phyloP scores from a whole-genome alignment of 1,140 invertebrate genomes.

The Drosophila parvula region DNA sequence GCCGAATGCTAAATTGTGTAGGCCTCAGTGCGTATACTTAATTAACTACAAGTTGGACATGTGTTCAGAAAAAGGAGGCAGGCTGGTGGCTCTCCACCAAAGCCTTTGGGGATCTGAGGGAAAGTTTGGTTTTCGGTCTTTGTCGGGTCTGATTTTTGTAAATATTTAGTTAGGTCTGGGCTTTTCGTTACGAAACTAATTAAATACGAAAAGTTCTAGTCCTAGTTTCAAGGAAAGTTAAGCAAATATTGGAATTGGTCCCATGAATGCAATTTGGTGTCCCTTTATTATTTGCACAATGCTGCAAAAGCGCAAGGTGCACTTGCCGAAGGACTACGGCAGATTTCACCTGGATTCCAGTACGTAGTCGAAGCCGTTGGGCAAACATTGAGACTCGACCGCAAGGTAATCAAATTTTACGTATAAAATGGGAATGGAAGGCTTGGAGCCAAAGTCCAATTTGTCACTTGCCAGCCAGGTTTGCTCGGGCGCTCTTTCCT shows the following conservation, averaged over 20 bases:
- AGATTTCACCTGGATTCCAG: slow-evolving; percentile 36
- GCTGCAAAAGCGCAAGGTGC: slow-evolving; percentile 66
- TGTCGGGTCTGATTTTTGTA: slow-evolving; percentile 54
- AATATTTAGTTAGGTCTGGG: slow-evolving; percentile 74
- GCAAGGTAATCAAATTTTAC: slow-evolving; percentile 78
- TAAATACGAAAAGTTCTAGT: slow-evolving; percentile 45
- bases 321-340: slow-evolving; percentile 22
- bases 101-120: neutral
- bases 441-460: slow-evolving; percentile 17
- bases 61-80: slow-evolving; percentile 37
- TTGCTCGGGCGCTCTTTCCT: slow-evolving; percentile 6
- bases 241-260: slow-evolving; percentile 57
- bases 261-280: slow-evolving; percentile 57
- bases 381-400: slow-evolving; percentile 52
- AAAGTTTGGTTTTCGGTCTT: slow-evolving; percentile 21
- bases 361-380: slow-evolving; percentile 28
- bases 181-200: slow-evolving; percentile 49
- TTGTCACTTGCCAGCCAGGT: slow-evolving; percentile 61
- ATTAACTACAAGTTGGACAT: slow-evolving; percentile 68
- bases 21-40: slow-evolving; percentile 71
- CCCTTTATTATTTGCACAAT: slow-evolving; percentile 46
- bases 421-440: slow-evolving; percentile 18
- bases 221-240: slow-evolving; percentile 21
- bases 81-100: neutral
- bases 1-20: slow-evolving; percentile 54